Percentiles rank a stretch among this genome's conserved stretches.
Conservation (phyloP, 30 jellyfish, hydroid and myxozoan genomes). For the Pelagia noctiluca region DNA sequence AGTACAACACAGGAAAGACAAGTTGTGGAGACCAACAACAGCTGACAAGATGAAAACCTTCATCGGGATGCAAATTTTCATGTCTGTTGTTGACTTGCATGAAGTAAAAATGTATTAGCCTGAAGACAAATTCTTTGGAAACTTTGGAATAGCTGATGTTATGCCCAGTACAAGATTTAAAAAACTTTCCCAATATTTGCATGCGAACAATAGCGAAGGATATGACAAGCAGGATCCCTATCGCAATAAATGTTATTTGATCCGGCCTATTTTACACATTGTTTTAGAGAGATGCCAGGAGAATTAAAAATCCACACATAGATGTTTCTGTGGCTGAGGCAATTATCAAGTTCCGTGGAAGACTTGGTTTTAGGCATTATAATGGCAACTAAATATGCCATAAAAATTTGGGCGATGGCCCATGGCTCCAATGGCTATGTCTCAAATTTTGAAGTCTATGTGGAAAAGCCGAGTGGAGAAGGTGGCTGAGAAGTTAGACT, state of each 20-base stretch:
- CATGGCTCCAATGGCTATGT: too few relatives aligned
- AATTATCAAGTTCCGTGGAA: conserved; percentile 14
- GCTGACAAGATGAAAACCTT: not conserved
- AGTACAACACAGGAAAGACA: too few relatives aligned
- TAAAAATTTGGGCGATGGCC: too few relatives aligned
- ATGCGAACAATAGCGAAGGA: conserved; percentile 1
- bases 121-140: conserved; percentile 24
- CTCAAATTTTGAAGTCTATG: too few relatives aligned
- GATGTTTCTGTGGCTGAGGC: conserved; percentile 25
- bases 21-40: conserved; percentile 23
- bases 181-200: conserved; percentile 22
- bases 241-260: conserved; percentile 18
- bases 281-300: conserved; percentile 12
- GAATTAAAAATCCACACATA: conserved; percentile 13
- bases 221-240: conserved; percentile 19
- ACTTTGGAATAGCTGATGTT: conserved; percentile 44
- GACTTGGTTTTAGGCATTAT: too few relatives aligned
- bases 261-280: conserved; percentile 12
- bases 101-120: conserved; percentile 23
- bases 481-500: too few relatives aligned
- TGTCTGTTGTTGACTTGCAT: conserved; percentile 22
- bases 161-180: conserved; percentile 5
- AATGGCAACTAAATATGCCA: too few relatives aligned
- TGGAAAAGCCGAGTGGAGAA: too few relatives aligned
- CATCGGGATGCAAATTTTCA: not conserved